phyloP scores from a whole-genome alignment of 2,797 vertebrate genomes.

The Coracias cyanogaster region DNA sequence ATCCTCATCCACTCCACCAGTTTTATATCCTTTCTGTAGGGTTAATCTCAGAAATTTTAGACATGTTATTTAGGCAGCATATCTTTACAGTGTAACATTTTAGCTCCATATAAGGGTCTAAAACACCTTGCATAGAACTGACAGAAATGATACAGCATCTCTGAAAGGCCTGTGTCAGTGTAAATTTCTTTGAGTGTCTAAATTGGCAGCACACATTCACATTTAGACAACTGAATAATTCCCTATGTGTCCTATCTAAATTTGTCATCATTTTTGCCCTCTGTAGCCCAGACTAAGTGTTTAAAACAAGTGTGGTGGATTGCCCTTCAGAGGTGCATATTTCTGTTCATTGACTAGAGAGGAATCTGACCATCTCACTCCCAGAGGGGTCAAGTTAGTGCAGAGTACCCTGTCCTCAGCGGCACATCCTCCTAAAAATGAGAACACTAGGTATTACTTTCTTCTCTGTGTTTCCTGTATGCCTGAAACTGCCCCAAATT shows the following conservation, averaged over 20 bases:
- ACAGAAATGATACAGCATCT: neutral
- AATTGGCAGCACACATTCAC: neutral
- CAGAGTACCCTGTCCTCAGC: neutral
- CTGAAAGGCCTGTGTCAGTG: neutral
- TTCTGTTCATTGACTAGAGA: neutral
- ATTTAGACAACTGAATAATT: neutral
- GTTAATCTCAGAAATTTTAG: neutral
- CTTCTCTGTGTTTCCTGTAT: neutral
- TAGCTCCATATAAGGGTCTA: neutral
- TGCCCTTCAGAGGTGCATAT: neutral
- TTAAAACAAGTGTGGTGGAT: neutral
- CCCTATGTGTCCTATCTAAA: neutral
- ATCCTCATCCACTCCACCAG: neutral
- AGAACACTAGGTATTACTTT: neutral
- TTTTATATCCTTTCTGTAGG: neutral
- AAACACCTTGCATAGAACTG: neutral
- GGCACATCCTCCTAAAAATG: neutral
- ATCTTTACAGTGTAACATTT: neutral
- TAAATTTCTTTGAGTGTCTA: neutral
- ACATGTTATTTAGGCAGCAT: neutral
- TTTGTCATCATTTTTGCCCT: neutral
- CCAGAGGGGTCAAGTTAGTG: neutral
- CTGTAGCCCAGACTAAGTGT: neutral
- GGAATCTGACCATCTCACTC: neutral
- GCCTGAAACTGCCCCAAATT: neutral